phyloP scores from a whole-genome alignment of 53 echinoderm and acorn worm genomes.

The Zoroaster sp. region DNA sequence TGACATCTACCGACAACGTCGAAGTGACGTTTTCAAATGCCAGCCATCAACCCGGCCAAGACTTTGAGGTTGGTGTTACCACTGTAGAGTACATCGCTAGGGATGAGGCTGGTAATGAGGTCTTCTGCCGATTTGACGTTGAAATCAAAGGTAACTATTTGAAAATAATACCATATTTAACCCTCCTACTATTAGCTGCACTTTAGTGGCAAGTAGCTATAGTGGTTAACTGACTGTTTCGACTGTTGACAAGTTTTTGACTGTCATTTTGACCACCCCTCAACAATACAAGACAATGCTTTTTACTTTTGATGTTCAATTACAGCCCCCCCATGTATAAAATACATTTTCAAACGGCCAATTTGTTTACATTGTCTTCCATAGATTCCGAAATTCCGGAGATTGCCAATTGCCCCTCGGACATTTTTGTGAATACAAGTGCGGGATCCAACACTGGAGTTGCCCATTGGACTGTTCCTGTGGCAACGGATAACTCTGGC shows the following conservation, averaged over 20 bases:
- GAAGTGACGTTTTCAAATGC: conserved; percentile 33
- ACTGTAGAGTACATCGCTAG: neutral
- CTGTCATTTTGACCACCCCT: too few relatives aligned
- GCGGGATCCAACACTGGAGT: neutral
- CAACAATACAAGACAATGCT: too few relatives aligned
- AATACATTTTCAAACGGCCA: too few relatives aligned
- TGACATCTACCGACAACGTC: conserved; percentile 38
- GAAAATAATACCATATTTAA: too few relatives aligned
- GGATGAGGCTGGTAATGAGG: neutral
- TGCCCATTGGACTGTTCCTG: neutral
- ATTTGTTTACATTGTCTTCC: too few relatives aligned
- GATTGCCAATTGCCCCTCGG: neutral
- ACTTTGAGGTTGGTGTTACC: conserved; percentile 35
- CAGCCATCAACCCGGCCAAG: neutral
- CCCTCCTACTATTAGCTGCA: too few relatives aligned
- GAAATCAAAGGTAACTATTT: neutral
- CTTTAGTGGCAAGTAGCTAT: too few relatives aligned
- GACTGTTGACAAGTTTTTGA: too few relatives aligned
- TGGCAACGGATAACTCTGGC: neutral
- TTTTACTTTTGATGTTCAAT: too few relatives aligned
- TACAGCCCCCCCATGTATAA: too few relatives aligned
- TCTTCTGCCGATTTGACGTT: neutral
- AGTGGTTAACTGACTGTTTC: too few relatives aligned
- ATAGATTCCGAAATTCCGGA: neutral
- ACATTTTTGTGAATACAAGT: neutral